Base-by-base conservation (phyloP, 2,113 vertebrate species). In the Verasper variegatus region DNA sequence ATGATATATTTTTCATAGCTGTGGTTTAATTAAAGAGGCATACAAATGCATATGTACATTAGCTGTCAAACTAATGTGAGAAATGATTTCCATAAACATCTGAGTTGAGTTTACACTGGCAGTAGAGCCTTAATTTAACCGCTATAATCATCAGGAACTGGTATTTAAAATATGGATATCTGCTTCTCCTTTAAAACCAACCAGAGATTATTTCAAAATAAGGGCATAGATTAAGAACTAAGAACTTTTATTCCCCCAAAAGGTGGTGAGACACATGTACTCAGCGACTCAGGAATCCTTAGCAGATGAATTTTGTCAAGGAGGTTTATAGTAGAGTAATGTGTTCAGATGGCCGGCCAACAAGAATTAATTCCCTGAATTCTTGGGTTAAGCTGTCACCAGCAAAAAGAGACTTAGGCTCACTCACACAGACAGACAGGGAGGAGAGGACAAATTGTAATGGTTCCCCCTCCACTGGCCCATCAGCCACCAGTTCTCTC, bases 61-160 rank as follows among this genome's bases (percentile, higher is more conserved):
- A 57, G 31, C 52, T 58, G 8, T 73, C 35, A 72, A 52, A 66
- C 23, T 65, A 42, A 76, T 8, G 54, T 24, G 42, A 75, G 17
- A 78, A 59, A 35, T 31, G 4, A 80, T 85, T 87, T 80, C 67
- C 64, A 84, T 86, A 82, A 88, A 87, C 83, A 88, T 86, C 76
- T 88, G 84, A 40, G 55, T 9, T 54, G 24, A 59, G 69, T 86
- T 87, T 84, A 56, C 56, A 75, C 57, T 57, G 64, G 73, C 35
- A 23, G 71, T 31, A 42, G 63, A 85, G 37, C 40, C 58, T 52
- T 71, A 12, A 68, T 82, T 27, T 35, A 71, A 61, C 62, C 23
- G 24, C 66, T 74, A 26, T 23, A 68, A 74, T 71, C 58, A 80
- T 68, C 51, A 62, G 31, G 37, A 70, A 78, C 68, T 20, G 10